Conservation (phyloP, 2,797 vertebrate genomes). For the Carduelis carduelis region DNA sequence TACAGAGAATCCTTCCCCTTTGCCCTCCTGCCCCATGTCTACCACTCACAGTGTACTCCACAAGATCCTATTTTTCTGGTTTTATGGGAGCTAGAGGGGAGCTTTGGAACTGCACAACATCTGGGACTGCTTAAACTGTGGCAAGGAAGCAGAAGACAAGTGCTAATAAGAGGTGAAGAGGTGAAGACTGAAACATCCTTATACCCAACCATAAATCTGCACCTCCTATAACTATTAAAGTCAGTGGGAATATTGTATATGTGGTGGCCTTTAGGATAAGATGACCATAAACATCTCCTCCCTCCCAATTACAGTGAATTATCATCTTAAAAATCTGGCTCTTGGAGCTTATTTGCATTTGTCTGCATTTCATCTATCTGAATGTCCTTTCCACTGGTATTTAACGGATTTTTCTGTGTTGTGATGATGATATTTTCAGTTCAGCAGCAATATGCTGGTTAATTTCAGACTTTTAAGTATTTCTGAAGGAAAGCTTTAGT, state of each 20-base stretch:
- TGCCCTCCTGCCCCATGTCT: background rate
- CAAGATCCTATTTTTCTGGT: background rate
- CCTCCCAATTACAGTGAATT: background rate
- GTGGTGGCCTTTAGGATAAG: conserved; percentile 8
- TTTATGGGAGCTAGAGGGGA: conserved; percentile 3
- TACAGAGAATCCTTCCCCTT: background rate
- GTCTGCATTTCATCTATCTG: background rate
- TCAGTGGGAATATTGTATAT: conserved; percentile 9
- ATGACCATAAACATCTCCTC: background rate
- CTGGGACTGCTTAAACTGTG: conserved; percentile 55
- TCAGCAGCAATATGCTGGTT: background rate
- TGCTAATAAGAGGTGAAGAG: conserved; percentile 60
- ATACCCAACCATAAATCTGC: conserved; percentile 36
- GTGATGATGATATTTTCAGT: background rate
- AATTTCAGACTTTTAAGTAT: background rate
- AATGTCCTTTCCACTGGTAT: background rate
- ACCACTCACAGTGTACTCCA: background rate
- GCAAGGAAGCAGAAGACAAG: conserved; percentile 52
- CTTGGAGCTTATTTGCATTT: background rate
- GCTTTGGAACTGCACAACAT: conserved; percentile 1
- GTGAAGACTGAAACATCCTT: conserved; percentile 45
- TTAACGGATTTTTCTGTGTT: background rate
- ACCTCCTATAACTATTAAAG: conserved; percentile 33
- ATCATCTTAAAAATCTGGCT: background rate
- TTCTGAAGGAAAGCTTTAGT: background rate